These are phyloP conservation scores for Cenopis cana DNA, from an alignment of 2,888 invertebrate species.

Conservation along the genomic window DNA sequence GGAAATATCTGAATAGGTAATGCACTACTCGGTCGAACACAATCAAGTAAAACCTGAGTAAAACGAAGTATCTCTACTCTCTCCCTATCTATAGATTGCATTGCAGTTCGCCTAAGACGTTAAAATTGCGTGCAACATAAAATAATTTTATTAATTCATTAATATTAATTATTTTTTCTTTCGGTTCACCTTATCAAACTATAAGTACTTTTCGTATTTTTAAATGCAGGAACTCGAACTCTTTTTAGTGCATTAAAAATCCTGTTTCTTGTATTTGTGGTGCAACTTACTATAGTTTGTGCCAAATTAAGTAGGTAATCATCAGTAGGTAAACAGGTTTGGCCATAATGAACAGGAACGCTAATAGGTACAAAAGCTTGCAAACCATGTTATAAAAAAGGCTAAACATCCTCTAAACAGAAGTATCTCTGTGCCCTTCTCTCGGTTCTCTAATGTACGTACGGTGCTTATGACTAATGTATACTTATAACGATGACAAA, in stretches of 20 bases:
- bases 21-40: slow-evolving; percentile 40
- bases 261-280: too few relatives aligned
- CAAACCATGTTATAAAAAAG: not conserved
- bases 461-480: slow-evolving; percentile 71
- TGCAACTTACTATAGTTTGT: too few relatives aligned
- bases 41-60: too few relatives aligned
- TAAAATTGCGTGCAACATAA: not conserved
- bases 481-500: slow-evolving; percentile 76
- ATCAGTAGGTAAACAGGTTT: not conserved
- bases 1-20: not conserved
- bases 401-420: not conserved
- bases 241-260: too few relatives aligned
- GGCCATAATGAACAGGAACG: not conserved
- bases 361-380: not conserved
- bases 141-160: too few relatives aligned
- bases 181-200: too few relatives aligned
- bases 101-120: not conserved
- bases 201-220: too few relatives aligned
- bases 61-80: slow-evolving; percentile 14
- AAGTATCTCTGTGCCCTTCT: slow-evolving; percentile 12
- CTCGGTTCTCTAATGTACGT: slow-evolving; percentile 51
- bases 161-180: too few relatives aligned
- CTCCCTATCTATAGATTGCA: slow-evolving; percentile 13
- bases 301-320: not conserved
- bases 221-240: too few relatives aligned